Evolutionary conservation across 2,797 vertebrate genomes (phyloP).

Genomic region (Crotalus adamanteus): DNA sequence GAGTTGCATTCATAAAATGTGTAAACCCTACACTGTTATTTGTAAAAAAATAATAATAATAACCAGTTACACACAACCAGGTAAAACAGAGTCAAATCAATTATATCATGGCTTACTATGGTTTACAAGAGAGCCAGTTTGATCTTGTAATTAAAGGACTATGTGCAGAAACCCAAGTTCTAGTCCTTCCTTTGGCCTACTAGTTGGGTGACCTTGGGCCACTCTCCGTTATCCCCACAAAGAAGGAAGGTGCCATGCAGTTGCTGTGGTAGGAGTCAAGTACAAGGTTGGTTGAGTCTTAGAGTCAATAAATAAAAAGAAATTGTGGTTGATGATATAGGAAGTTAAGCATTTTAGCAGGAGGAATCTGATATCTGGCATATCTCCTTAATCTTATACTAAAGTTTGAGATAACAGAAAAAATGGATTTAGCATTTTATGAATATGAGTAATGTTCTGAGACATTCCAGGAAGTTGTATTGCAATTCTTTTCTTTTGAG

Average conservation of each 20-base stretch:
- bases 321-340: not conserved
- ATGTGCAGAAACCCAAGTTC: not conserved
- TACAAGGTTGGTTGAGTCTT: not conserved
- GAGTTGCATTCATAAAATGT: not conserved
- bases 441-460: not conserved
- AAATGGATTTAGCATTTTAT: not conserved
- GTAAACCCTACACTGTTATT: not conserved
- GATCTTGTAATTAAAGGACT: not conserved
- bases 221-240: not conserved
- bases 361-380: not conserved
- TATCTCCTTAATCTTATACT: not conserved
- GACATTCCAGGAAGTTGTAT: not conserved
- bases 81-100: not conserved
- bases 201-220: not conserved
- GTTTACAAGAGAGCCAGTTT: not conserved
- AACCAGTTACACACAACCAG: not conserved
- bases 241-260: not conserved
- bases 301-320: not conserved
- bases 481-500: no score
- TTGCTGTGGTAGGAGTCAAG: no score
- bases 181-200: not conserved
- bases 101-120: not conserved
- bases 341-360: not conserved
- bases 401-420: not conserved
- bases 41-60: not conserved